These are phyloP conservation scores for Sternarchorhynchus goeldii DNA, from an alignment of 2,797 vertebrate species.

Conservation along the genomic window DNA sequence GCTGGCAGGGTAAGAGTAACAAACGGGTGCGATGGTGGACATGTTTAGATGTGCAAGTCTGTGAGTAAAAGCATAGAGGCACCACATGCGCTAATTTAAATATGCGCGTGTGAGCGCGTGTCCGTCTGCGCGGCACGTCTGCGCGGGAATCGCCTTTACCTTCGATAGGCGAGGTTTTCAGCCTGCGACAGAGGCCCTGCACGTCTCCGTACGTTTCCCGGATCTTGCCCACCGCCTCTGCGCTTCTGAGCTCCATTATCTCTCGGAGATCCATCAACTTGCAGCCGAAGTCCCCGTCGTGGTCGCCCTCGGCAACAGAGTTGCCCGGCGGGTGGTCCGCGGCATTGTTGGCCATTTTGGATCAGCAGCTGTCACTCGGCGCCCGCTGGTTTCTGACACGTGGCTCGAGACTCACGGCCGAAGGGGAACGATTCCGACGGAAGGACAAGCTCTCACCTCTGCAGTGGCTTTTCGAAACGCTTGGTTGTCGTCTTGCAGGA, in stretches of 20 bases:
- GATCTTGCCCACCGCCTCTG: conserved; percentile 83
- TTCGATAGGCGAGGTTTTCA: conserved; percentile 92
- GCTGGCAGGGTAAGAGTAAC: background rate
- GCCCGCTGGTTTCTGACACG: conserved; percentile 19
- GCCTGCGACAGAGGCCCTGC: conserved; percentile 83
- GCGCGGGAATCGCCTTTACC: conserved; percentile 73
- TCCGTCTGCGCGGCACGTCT: background rate
- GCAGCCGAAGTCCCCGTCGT: conserved; percentile 88
- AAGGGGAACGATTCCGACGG: conserved; percentile 34
- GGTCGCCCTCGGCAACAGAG: conserved; percentile 81
- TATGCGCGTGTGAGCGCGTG: background rate
- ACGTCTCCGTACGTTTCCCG: conserved; percentile 80
- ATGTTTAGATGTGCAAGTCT: background rate
- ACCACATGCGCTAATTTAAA: background rate
- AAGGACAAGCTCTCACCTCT: background rate
- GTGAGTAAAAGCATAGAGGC: background rate
- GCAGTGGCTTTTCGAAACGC: conserved; percentile 39
- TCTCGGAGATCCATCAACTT: conserved; percentile 80
- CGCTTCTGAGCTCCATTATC: conserved; percentile 90
- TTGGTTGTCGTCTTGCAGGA: conserved; percentile 53
- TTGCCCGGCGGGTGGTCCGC: conserved; percentile 87
- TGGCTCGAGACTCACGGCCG: conserved; percentile 42
- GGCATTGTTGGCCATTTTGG: conserved; percentile 86
- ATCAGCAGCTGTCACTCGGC: conserved; percentile 26
- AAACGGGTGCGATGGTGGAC: conserved; percentile 1